A percentile compares a stretch with the other conserved stretches of the same genome.
Evolutionary conservation across 2,888 invertebrate genomes (phyloP).

Genomic region (Siphonodentalium dalli): DNA sequence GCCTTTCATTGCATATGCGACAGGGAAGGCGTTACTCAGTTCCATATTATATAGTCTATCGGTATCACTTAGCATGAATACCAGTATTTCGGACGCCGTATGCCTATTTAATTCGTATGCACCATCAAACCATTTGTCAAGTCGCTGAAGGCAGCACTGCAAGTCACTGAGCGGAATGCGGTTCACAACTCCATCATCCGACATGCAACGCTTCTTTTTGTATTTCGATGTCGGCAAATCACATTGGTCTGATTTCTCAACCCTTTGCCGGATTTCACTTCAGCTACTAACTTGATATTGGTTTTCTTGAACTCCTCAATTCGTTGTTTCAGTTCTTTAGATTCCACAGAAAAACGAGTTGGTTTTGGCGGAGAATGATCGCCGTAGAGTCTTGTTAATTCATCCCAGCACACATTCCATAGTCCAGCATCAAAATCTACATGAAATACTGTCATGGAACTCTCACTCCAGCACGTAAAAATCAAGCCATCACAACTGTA

Average conservation of each 20-base stretch:
- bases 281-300: background rate
- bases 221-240: background rate
- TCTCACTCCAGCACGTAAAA: background rate
- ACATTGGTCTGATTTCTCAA: background rate
- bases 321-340: too few species aligned
- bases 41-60: background rate
- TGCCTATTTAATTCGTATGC: too few species aligned
- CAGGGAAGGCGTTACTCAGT: slow-evolving; percentile 1
- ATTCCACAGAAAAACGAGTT: too few species aligned
- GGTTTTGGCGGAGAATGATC: too few species aligned
- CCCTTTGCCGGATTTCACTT: background rate
- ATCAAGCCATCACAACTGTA: background rate
- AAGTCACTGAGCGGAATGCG: background rate
- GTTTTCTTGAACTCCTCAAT: background rate
- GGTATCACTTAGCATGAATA: background rate
- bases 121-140: too few species aligned
- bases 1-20: slow-evolving; percentile 10
- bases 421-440: slow-evolving; percentile 73
- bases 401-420: background rate
- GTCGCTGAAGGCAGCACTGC: too few species aligned
- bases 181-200: background rate
- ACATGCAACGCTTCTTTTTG: background rate
- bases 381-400: too few species aligned
- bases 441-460: background rate
- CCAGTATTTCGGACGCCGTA: background rate